phyloP scores from a whole-genome alignment of 2,797 vertebrate species.

The Alfaro cultratus region DNA sequence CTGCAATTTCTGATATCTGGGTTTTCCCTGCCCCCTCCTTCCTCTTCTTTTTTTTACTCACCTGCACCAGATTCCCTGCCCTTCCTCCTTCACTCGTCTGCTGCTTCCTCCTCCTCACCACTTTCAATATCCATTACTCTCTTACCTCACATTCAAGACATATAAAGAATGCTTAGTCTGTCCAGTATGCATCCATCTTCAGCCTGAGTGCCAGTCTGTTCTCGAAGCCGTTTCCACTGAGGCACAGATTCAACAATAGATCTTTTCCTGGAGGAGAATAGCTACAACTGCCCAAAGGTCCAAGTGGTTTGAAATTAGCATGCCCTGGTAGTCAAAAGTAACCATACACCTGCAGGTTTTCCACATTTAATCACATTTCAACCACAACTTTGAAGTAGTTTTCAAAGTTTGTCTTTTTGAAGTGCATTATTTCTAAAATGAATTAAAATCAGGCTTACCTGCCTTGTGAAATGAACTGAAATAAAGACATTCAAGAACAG shows the following conservation, averaged over 20 bases:
- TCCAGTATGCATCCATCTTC: conserved; percentile 39
- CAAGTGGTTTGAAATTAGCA: not conserved
- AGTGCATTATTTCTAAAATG: not conserved
- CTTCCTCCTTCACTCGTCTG: conserved; percentile 1
- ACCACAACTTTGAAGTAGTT: not conserved
- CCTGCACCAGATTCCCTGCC: conserved; percentile 26
- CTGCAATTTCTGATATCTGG: conserved; percentile 55
- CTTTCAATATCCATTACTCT: conserved; percentile 48
- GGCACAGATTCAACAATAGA: conserved; percentile 2
- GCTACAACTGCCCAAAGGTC: not conserved
- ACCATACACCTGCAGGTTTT: not conserved
- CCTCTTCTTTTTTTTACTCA: conserved; percentile 6
- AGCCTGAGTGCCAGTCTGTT: conserved; percentile 21
- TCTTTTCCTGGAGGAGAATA: conserved; percentile 3
- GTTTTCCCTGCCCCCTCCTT: conserved; percentile 5
- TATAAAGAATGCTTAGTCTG: conserved; percentile 29
- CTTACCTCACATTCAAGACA: conserved; percentile 33
- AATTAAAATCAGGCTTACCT: not conserved
- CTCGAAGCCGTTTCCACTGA: conserved; percentile 21
- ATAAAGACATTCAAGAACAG: not conserved
- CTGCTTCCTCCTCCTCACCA: conserved; percentile 23
- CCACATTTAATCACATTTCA: not conserved
- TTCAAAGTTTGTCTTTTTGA: not conserved
- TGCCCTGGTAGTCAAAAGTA: not conserved
- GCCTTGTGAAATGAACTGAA: not conserved